These are phyloP conservation scores for Planiliza haematocheilus DNA, from an alignment of 2,113 vertebrate species.

Conservation along the genomic window DNA sequence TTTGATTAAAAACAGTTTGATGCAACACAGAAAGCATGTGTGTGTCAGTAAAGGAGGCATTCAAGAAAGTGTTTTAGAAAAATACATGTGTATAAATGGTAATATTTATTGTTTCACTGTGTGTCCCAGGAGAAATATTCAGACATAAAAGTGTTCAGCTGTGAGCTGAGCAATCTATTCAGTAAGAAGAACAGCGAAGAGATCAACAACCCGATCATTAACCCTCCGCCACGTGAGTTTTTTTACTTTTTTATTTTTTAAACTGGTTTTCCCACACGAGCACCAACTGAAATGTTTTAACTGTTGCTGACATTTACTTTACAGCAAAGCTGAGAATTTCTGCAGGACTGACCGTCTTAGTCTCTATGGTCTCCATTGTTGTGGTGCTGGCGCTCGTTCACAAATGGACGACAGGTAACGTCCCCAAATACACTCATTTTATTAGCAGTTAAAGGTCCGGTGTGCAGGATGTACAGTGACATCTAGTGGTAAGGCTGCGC, in stretches of 20 bases:
- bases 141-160: neutral
- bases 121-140: neutral
- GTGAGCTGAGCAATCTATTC: slow-evolving; percentile 51
- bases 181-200: slow-evolving; percentile 10
- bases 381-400: neutral
- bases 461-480: too few species aligned
- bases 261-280: too few species aligned
- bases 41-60: too few species aligned
- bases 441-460: too few species aligned
- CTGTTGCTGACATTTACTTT: neutral
- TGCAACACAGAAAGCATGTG: too few species aligned
- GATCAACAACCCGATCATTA: neutral
- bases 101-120: neutral
- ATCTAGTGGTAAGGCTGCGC: too few species aligned
- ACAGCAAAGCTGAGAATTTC: neutral
- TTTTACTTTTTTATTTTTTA: neutral
- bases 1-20: too few species aligned
- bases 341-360: slow-evolving; percentile 17
- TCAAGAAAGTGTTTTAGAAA: too few species aligned
- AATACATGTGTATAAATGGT: neutral
- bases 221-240: slow-evolving; percentile 5
- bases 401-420: slow-evolving; percentile 54
- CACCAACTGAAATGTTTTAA: neutral
- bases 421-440: too few species aligned
- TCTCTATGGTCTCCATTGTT: neutral